Conservation (phyloP, 2,888 invertebrate genomes). For the Deroplatys truncata region DNA sequence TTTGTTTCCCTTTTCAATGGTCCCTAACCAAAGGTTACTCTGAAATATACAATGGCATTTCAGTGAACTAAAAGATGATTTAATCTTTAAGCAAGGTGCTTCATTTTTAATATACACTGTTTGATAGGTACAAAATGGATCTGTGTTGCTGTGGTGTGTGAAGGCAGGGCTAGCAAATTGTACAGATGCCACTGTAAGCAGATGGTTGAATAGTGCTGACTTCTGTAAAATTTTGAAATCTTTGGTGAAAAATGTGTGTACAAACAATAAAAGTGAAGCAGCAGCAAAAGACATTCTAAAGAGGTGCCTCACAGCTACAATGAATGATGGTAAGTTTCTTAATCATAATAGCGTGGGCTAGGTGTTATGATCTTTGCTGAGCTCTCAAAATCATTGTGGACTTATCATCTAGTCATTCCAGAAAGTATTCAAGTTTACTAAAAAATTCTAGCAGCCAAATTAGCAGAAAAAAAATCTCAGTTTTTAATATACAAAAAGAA, state of each 20-base stretch:
- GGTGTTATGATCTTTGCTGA: too few relatives aligned
- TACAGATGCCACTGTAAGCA: constrained; percentile 42
- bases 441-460: too few relatives aligned
- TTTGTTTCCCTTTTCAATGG: too few relatives aligned
- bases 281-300: constrained; percentile 37
- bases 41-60: too few relatives aligned
- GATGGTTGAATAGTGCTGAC: constrained; percentile 47
- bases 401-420: too few relatives aligned
- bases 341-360: neutral
- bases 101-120: neutral
- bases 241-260: constrained; percentile 38
- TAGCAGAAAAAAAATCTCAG: too few relatives aligned
- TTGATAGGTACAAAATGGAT: constrained; percentile 34
- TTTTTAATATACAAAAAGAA: too few relatives aligned
- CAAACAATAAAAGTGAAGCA: constrained; percentile 23
- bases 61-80: too few relatives aligned
- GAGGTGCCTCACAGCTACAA: constrained; percentile 42
- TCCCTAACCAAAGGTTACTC: too few relatives aligned
- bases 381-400: too few relatives aligned
- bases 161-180: constrained; percentile 39
- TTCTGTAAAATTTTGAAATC: constrained; percentile 46
- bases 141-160: constrained; percentile 46
- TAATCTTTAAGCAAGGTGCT: too few relatives aligned
- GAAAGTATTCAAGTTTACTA: too few relatives aligned
- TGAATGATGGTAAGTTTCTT: constrained; percentile 43